These are phyloP conservation scores for Ciconia nigra DNA, from an alignment of 2,797 vertebrate species.

Conservation along the genomic window DNA sequence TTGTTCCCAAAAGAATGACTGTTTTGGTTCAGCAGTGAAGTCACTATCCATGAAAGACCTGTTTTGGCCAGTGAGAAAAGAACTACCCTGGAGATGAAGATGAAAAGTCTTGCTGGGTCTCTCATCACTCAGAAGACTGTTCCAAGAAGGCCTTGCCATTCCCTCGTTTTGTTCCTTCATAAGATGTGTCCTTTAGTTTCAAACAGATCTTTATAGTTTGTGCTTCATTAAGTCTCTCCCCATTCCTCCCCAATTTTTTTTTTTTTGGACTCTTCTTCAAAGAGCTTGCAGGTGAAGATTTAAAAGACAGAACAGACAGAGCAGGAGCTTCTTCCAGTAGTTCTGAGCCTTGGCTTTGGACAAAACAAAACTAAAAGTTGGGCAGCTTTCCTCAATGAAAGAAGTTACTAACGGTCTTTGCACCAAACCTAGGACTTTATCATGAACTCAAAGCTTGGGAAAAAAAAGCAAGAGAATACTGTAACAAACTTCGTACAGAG, in stretches of 20 bases:
- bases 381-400: slow-evolving; percentile 85
- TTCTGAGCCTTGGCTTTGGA: slow-evolving; percentile 89
- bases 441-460: slow-evolving; percentile 96
- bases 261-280: slow-evolving; percentile 88
- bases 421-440: slow-evolving; percentile 93
- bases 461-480: slow-evolving; percentile 93
- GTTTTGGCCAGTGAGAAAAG: slow-evolving; percentile 86
- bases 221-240: slow-evolving; percentile 87
- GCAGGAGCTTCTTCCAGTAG: slow-evolving; percentile 86
- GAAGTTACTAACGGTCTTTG: slow-evolving; percentile 90
- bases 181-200: slow-evolving; percentile 92
- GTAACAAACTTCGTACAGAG: slow-evolving; percentile 99
- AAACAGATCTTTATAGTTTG: slow-evolving; percentile 87
- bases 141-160: slow-evolving; percentile 84
- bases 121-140: slow-evolving; percentile 71
- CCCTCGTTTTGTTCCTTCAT: slow-evolving; percentile 88
- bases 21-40: slow-evolving; percentile 92
- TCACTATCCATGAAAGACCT: slow-evolving; percentile 83
- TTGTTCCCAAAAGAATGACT: slow-evolving; percentile 97
- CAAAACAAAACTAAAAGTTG: slow-evolving; percentile 85
- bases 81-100: slow-evolving; percentile 81
- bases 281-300: slow-evolving; percentile 91
- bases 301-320: slow-evolving; percentile 85
- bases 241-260: slow-evolving; percentile 59
- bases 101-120: slow-evolving; percentile 77